These are phyloP conservation scores for Athene noctua DNA, from an alignment of 2,113 vertebrate genomes.

Conservation along the genomic window DNA sequence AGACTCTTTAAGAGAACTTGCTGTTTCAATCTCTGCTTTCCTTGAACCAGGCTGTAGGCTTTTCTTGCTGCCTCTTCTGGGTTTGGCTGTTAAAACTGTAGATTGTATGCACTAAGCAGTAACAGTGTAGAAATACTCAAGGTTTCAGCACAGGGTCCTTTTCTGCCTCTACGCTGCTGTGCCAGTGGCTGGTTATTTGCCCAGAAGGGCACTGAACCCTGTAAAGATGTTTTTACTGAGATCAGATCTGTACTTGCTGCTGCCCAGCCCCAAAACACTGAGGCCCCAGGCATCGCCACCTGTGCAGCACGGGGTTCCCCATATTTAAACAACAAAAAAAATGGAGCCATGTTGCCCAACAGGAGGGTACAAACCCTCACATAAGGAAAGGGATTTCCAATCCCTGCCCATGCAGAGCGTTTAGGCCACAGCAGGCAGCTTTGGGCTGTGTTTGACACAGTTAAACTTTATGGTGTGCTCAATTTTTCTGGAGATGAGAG, in stretches of 20 bases:
- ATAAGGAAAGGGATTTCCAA: accelerated
- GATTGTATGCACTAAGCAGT: background rate
- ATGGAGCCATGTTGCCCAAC: background rate
- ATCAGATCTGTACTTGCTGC: background rate
- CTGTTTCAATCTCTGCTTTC: background rate
- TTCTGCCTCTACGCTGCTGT: background rate
- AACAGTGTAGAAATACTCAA: accelerated
- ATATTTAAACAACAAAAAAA: accelerated
- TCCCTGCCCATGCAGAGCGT: accelerated
- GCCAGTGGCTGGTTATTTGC: background rate
- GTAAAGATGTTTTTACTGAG: background rate
- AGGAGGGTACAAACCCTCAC: background rate
- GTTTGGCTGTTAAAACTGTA: background rate
- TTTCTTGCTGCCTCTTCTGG: background rate
- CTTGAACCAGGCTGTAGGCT: background rate
- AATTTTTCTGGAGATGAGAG: background rate
- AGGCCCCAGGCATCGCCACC: background rate
- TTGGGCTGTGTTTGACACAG: background rate
- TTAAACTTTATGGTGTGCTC: background rate
- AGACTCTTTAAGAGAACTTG: background rate
- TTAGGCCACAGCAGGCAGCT: background rate
- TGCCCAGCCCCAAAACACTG: background rate
- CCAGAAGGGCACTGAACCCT: background rate
- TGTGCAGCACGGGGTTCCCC: background rate
- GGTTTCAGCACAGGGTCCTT: background rate